Conservation (phyloP, 92 coral and sea anemone genomes). For the Umimayanthus kanabou region DNA sequence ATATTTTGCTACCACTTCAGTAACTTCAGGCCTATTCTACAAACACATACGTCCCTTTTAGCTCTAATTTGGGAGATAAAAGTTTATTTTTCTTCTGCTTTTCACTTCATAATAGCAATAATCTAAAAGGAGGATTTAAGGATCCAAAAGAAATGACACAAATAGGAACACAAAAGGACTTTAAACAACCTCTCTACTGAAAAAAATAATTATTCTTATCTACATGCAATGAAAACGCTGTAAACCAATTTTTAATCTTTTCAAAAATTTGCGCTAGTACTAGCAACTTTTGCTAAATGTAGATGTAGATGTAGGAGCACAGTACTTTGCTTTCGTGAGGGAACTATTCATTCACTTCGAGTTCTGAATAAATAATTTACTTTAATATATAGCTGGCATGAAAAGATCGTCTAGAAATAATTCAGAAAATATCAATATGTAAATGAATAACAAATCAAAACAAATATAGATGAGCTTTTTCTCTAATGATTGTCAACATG, state of each 20-base stretch:
- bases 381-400: background rate
- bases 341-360: background rate
- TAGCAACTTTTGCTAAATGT: no score
- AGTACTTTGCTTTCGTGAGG: background rate
- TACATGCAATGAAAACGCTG: no score
- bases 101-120: background rate
- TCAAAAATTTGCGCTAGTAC: background rate
- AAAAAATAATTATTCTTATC: no score
- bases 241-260: no score
- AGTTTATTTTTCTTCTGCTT: background rate
- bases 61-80: background rate
- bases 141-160: no score
- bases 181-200: no score
- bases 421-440: background rate
- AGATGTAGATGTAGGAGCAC: no score
- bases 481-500: no score
- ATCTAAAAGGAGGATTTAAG: background rate
- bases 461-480: background rate
- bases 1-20: background rate
- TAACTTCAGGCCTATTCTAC: background rate
- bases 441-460: background rate
- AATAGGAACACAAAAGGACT: no score
- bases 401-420: no score
- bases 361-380: background rate
- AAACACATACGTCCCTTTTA: background rate